These are phyloP conservation scores for Arvicanthis niloticus DNA, from an alignment of 2,113 vertebrate genomes.

Conservation along the genomic window DNA sequence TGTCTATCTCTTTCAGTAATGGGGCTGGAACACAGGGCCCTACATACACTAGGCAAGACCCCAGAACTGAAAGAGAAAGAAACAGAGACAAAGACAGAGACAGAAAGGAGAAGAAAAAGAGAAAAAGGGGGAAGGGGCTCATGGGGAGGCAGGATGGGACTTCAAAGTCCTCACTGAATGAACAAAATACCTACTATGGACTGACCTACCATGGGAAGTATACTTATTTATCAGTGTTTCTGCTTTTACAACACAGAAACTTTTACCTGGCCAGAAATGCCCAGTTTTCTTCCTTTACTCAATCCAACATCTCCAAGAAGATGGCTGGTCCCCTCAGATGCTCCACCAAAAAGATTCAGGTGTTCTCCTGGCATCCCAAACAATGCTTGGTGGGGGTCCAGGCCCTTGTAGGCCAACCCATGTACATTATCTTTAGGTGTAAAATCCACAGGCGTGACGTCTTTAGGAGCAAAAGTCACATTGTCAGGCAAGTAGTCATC, in stretches of 20 bases:
- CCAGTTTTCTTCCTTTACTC: slow-evolving; percentile 88
- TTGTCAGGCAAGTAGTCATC: slow-evolving; percentile 93
- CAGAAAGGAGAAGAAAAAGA: background rate
- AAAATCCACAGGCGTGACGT: slow-evolving; percentile 94
- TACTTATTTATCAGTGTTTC: background rate
- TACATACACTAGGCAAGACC: background rate
- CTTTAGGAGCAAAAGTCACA: slow-evolving; percentile 96
- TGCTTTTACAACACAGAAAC: background rate
- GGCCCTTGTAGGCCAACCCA: slow-evolving; percentile 95
- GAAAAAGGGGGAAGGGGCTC: background rate
- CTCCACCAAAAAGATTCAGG: slow-evolving; percentile 88
- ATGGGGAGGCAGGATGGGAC: background rate
- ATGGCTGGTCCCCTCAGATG: slow-evolving; percentile 84
- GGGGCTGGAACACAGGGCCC: background rate
- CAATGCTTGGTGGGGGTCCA: slow-evolving; percentile 93
- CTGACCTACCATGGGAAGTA: background rate
- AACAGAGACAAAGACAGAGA: too few relatives aligned
- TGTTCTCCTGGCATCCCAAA: slow-evolving; percentile 85
- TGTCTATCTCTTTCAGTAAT: background rate
- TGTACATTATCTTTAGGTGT: slow-evolving; percentile 91
- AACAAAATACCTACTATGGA: background rate
- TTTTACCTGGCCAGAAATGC: slow-evolving; percentile 95
- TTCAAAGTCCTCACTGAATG: background rate
- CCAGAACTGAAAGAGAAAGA: background rate
- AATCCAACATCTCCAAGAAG: slow-evolving; percentile 87